These are phyloP conservation scores for Drosophila yakuba DNA, from an alignment of 1,140 invertebrate species.

Conservation along the genomic window DNA sequence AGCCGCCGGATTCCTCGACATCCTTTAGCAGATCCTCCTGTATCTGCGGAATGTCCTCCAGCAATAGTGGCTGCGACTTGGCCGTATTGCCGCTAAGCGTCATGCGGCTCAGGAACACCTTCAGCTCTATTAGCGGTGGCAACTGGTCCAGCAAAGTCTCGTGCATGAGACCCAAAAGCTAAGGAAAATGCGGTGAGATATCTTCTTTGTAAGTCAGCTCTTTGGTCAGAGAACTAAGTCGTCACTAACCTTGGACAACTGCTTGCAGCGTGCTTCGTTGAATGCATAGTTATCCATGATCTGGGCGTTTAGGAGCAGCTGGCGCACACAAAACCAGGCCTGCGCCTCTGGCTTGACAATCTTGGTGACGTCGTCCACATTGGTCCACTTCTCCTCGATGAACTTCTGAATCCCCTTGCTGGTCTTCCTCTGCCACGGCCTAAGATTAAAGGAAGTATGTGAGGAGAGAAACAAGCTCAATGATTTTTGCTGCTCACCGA, in stretches of 20 bases:
- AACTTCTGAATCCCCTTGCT: constrained; percentile 86
- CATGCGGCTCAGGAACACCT: constrained; percentile 88
- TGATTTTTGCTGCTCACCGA: constrained; percentile 52
- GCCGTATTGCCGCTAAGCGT: constrained; percentile 42
- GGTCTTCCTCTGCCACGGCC: constrained; percentile 89
- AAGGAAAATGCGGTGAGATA: background rate
- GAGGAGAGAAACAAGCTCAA: too few species aligned
- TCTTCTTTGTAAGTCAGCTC: too few species aligned
- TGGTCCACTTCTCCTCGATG: constrained; percentile 88
- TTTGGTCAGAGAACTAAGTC: too few species aligned
- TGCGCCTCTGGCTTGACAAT: constrained; percentile 89
- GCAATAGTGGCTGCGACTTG: constrained; percentile 83
- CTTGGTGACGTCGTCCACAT: constrained; percentile 86
- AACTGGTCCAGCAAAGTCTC: constrained; percentile 90
- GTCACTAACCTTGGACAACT: constrained; percentile 85
- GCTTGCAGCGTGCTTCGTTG: constrained; percentile 88
- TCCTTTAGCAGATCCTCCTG: constrained; percentile 80
- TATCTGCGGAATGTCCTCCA: constrained; percentile 87
- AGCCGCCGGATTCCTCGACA: constrained; percentile 86
- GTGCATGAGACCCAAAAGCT: constrained; percentile 86
- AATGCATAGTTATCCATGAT: constrained; percentile 89
- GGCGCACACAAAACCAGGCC: constrained; percentile 90
- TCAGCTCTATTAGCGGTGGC: constrained; percentile 89
- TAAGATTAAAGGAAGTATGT: background rate
- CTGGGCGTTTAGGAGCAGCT: constrained; percentile 88